Percentiles rank a stretch among this genome's conserved stretches.
These are phyloP conservation scores for Nixonia krombeini DNA, from an alignment of 1,140 invertebrate species.

Conservation along the genomic window DNA sequence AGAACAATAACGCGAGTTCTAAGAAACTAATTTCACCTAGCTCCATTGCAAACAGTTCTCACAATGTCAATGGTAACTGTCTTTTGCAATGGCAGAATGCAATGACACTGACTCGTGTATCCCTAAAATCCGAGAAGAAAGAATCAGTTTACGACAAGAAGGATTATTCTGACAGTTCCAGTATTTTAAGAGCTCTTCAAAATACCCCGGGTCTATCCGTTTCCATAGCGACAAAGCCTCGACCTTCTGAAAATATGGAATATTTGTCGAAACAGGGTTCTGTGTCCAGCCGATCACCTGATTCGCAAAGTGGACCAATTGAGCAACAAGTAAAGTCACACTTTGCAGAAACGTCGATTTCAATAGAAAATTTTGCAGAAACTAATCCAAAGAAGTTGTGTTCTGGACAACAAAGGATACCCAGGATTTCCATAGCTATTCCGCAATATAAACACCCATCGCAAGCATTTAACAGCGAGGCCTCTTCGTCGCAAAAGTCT, in stretches of 20 bases:
- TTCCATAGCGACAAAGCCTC: slow-evolving; percentile 53
- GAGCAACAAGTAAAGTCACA: slow-evolving; percentile 29
- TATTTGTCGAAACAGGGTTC: slow-evolving; percentile 43
- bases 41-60: background rate
- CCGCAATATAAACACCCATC: slow-evolving; percentile 50
- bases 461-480: slow-evolving; percentile 14
- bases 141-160: slow-evolving; percentile 22
- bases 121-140: slow-evolving; percentile 19
- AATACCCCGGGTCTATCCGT: slow-evolving; percentile 64
- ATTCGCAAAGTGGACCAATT: slow-evolving; percentile 56
- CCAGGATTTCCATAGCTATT: slow-evolving; percentile 53
- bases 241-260: slow-evolving; percentile 32
- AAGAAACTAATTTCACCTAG: background rate
- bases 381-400: slow-evolving; percentile 8
- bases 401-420: slow-evolving; percentile 8
- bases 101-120: slow-evolving; percentile 12
- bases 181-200: slow-evolving; percentile 59
- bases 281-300: slow-evolving; percentile 56
- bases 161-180: slow-evolving; percentile 50
- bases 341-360: slow-evolving; percentile 19
- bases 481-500: slow-evolving; percentile 13
- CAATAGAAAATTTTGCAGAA: slow-evolving; percentile 18
- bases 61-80: too few species aligned
- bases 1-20: background rate
- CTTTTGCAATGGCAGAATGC: slow-evolving; percentile 14